Evolutionary conservation across 2,888 invertebrate species (phyloP).

Genomic region (Eristalis pertinax): DNA sequence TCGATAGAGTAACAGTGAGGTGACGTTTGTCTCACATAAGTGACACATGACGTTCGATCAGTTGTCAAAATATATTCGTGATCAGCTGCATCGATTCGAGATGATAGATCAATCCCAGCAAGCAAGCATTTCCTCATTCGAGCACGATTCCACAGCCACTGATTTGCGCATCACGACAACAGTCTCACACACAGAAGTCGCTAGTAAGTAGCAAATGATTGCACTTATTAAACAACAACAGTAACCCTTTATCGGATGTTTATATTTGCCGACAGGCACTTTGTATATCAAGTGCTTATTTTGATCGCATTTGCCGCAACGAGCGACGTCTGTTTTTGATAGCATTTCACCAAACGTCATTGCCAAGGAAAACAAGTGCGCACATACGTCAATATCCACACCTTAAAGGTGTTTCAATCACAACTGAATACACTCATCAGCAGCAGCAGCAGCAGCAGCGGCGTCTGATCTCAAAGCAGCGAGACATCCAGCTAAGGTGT

Average conservation of each 20-base stretch:
- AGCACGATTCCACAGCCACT: not conserved
- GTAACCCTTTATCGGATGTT: not conserved
- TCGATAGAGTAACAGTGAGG: too few species aligned
- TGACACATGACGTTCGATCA: too few species aligned
- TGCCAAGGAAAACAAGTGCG: not conserved
- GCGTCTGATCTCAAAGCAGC: slow-evolving; percentile 35
- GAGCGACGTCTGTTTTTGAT: not conserved
- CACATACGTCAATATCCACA: slow-evolving; percentile 28
- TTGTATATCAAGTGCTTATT: not conserved
- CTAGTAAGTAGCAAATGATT: not conserved
- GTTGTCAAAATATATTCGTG: too few species aligned
- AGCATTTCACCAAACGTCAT: not conserved
- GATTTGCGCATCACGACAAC: not conserved
- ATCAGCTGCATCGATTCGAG: too few species aligned
- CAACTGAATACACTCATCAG: slow-evolving; percentile 58
- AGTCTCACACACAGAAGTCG: not conserved
- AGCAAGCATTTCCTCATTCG: not conserved
- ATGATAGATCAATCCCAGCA: too few species aligned
- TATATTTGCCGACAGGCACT: not conserved
- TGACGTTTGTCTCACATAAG: too few species aligned
- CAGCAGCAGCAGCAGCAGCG: not conserved
- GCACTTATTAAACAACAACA: not conserved
- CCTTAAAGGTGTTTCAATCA: slow-evolving; percentile 36
- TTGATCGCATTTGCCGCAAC: not conserved
- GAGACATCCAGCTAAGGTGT: slow-evolving; percentile 23